Base-by-base conservation (phyloP, 2,113 vertebrate species). In the Nematolebias whitei region DNA sequence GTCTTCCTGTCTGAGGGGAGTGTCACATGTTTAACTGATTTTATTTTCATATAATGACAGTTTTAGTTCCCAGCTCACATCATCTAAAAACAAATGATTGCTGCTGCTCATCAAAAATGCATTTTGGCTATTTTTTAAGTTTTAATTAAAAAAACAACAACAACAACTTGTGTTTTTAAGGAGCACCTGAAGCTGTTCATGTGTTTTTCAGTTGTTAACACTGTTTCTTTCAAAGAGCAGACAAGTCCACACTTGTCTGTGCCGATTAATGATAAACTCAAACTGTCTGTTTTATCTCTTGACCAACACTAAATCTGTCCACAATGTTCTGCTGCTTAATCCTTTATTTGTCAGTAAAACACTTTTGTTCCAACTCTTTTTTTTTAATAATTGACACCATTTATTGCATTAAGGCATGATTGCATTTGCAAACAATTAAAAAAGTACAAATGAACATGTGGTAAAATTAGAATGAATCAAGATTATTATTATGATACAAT, bases 341-440 rank as follows among this genome's bases (percentile, higher is more conserved):
- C 22, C 56, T 18, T 15, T 11, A 51, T 22, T 53, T 51, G 57
- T 47, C 47, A 71, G 45, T 24, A 5, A 82, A 32, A 7, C 20
- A 67, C 32, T 22, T 63, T 49, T 38, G 22, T 76, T 38, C 43
- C 50, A 26, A 10, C 39, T 60, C 43, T 83, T 85, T 29, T 29
- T 29, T 29, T 35, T 35, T 35, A 8, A 8, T 82, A 83, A 87
- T 82, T 84, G 84, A 87, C 83, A 87, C 82, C 79, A 78, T 90
- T 90, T 90, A 91, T 91, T 92, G 88, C 90, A 91, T 89, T 78
- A 64, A 87, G 83, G 84, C 80, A 86, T 87, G 87, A 86, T 89
- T 90, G 86, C 82, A 86, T 90, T 87, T 79, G 82, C 73, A 62
- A 82, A 88, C 80, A 85, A 63, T 85, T 80, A 65, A 80, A 80